A percentile compares a stretch with the other conserved stretches of the same genome.
Evolutionary conservation across 2,797 vertebrate species (phyloP).

Genomic region (Netta rufina): DNA sequence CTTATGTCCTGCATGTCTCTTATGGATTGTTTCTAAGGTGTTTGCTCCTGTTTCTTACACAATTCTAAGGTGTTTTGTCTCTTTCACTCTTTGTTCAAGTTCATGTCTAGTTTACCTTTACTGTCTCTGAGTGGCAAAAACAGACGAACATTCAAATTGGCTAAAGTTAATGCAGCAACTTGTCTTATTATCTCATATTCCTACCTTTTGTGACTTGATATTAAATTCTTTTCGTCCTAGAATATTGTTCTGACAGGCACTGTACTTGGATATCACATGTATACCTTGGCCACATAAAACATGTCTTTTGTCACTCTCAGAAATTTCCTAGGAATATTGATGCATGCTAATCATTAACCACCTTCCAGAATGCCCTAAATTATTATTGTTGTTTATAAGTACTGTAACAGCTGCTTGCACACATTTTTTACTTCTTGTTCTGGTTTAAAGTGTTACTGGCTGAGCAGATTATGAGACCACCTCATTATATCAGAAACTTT

Average conservation of each 20-base stretch:
- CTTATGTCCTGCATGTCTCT: accelerated
- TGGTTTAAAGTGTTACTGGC: background rate
- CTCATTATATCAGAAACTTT: background rate
- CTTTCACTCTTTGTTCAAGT: background rate
- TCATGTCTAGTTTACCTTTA: background rate
- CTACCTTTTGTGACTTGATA: background rate
- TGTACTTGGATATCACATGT: background rate
- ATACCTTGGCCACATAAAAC: background rate
- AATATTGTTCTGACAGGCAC: background rate
- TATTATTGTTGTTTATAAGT: background rate
- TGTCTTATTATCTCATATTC: background rate
- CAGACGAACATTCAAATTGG: background rate
- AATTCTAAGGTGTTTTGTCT: background rate
- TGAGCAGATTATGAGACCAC: background rate
- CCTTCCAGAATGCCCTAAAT: background rate
- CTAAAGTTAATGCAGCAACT: background rate
- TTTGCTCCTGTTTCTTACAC: background rate
- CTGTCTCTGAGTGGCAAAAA: background rate
- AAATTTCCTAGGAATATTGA: background rate
- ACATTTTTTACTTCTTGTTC: background rate
- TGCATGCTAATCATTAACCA: background rate
- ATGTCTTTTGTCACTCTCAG: background rate
- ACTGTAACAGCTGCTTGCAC: background rate
- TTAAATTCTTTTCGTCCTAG: background rate
- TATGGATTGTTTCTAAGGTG: background rate